Conservation (phyloP, 2,113 vertebrate species). For the Noctilio leporinus region DNA sequence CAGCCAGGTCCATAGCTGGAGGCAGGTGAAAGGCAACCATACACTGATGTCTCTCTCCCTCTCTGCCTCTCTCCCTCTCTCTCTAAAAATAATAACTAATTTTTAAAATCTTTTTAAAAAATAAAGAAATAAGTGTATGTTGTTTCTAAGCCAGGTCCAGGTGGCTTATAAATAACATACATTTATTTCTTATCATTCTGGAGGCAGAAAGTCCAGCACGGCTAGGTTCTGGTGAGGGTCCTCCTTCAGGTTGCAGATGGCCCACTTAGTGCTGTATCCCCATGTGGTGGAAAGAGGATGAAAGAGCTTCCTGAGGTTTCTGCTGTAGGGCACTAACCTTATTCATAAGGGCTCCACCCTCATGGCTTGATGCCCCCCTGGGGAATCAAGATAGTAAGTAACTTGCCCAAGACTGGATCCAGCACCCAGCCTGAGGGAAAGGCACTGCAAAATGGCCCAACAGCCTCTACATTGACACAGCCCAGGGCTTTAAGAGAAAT, state of each 20-base stretch:
- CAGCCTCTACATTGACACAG: not conserved
- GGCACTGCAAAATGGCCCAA: not conserved
- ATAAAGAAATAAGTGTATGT: no score
- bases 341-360: not conserved
- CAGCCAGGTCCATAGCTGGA: no score
- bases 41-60: no score
- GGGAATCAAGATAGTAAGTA: not conserved
- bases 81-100: no score
- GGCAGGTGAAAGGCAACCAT: no score
- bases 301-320: no score
- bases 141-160: no score
- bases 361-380: not conserved
- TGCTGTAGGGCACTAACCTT: not conserved
- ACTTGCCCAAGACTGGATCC: not conserved
- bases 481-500: not conserved
- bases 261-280: not conserved
- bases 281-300: not conserved
- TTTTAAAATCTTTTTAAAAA: no score
- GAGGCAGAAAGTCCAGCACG: no score
- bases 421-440: not conserved
- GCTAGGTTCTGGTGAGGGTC: no score
- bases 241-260: no score
- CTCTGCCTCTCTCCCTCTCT: no score
- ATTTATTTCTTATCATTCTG: not conserved
- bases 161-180: not conserved